Evolutionary conservation across 2,797 vertebrate genomes (phyloP).

Genomic region (Tapirus indicus): DNA sequence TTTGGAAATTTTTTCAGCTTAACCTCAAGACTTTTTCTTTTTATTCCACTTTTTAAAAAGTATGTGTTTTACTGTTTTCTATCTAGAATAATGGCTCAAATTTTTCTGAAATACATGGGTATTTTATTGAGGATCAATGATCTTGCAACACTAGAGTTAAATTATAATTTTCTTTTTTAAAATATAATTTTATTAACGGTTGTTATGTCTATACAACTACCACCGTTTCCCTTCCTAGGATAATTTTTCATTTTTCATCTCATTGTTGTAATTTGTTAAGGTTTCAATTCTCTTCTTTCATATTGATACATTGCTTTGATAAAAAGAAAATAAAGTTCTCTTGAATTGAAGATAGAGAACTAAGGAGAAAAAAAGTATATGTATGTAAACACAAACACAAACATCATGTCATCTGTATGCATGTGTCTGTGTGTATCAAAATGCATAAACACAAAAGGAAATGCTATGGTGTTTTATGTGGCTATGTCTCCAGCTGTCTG

Average conservation of each 20-base stretch:
- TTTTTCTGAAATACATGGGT: background rate
- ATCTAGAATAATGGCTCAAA: constrained; percentile 67
- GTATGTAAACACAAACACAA: background rate
- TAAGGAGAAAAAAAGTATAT: background rate
- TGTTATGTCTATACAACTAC: background rate
- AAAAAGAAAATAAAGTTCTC: background rate
- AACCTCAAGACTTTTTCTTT: constrained; percentile 68
- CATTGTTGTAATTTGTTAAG: background rate
- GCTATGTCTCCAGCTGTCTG: rapidly evolving
- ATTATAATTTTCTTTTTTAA: constrained; percentile 45
- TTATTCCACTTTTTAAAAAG: constrained; percentile 45
- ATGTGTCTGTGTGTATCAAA: background rate
- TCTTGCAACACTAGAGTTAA: background rate
- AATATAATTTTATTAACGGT: background rate
- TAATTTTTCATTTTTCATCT: background rate
- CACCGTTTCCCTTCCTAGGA: background rate
- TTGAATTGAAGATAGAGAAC: background rate
- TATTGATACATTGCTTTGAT: background rate
- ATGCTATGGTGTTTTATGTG: background rate
- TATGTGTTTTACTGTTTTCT: constrained; percentile 72
- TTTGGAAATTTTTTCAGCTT: constrained; percentile 75
- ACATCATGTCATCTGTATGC: background rate
- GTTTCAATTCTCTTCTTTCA: background rate
- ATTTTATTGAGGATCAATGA: background rate
- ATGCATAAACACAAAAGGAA: background rate